Evolutionary conservation across 2,797 vertebrate species (phyloP).

Genomic region (Scolopax rusticola): DNA sequence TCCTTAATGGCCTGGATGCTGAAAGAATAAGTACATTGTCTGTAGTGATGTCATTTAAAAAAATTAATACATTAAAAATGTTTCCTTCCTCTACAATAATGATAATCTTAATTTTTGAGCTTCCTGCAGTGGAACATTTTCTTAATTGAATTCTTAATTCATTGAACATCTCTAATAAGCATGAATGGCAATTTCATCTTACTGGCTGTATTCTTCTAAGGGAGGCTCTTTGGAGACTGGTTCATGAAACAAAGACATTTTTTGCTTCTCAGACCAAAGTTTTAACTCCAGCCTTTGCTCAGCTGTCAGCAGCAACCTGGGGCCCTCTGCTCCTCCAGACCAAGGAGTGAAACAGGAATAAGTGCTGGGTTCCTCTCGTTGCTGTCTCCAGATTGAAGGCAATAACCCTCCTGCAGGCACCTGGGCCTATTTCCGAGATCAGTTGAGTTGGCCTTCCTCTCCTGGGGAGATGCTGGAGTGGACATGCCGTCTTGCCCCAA

Average conservation of each 20-base stretch:
- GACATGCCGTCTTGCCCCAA: background rate
- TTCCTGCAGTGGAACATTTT: slow-evolving; percentile 67
- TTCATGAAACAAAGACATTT: background rate
- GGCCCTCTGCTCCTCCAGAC: background rate
- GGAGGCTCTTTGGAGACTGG: background rate
- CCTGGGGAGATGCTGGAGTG: background rate
- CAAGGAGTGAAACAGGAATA: background rate
- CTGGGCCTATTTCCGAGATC: background rate
- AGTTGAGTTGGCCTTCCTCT: background rate
- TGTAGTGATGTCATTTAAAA: background rate
- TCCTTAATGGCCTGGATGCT: background rate
- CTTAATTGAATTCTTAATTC: slow-evolving; percentile 68
- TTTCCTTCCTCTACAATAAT: slow-evolving; percentile 66
- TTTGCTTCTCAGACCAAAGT: background rate
- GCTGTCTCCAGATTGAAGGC: background rate
- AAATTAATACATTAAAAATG: slow-evolving; percentile 41
- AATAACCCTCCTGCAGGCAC: background rate
- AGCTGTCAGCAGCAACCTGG: background rate
- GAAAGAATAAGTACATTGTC: background rate
- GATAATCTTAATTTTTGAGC: slow-evolving; percentile 47
- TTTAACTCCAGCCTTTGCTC: background rate
- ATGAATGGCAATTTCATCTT: slow-evolving; percentile 52
- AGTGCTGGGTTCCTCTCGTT: background rate
- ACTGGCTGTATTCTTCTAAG: background rate
- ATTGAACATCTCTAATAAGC: slow-evolving; percentile 52